Percentiles rank a stretch among this genome's conserved stretches.
Conservation (phyloP, 1,140 invertebrate genomes). For the Lethrus apterus region DNA sequence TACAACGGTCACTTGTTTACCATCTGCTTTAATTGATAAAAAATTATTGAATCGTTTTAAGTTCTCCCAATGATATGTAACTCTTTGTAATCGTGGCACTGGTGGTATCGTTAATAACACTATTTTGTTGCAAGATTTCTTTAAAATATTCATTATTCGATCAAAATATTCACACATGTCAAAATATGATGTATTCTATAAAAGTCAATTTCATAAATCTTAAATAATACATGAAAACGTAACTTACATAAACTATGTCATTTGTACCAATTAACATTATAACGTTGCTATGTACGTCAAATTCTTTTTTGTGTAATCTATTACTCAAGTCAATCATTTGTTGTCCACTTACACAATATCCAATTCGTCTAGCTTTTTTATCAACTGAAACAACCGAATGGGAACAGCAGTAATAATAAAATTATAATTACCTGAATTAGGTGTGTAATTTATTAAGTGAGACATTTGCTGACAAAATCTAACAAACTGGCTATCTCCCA, state of each 20-base stretch:
- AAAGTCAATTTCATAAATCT: neutral
- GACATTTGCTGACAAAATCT: too few species aligned
- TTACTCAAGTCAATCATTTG: constrained; percentile 7
- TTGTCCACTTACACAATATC: constrained; percentile 17
- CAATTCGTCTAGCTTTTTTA: neutral
- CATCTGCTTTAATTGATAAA: neutral
- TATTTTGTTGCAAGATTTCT: neutral
- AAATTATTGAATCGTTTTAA: neutral
- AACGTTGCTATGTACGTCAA: neutral
- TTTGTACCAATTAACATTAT: constrained; percentile 15
- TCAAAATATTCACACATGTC: neutral
- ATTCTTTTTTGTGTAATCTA: neutral
- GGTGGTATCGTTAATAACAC: constrained; percentile 13
- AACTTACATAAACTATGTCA: constrained; percentile 11
- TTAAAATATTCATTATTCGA: neutral
- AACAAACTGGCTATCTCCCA: too few species aligned
- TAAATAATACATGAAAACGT: neutral
- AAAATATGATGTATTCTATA: neutral
- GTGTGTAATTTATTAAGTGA: too few species aligned
- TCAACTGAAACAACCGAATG: too few species aligned
- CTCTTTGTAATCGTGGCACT: constrained; percentile 1
- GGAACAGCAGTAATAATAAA: too few species aligned
- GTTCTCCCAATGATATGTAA: neutral
- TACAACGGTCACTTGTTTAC: neutral
- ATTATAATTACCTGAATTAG: too few species aligned